phyloP scores from a whole-genome alignment of 2,888 invertebrate genomes.

The Drosophila robusta region DNA sequence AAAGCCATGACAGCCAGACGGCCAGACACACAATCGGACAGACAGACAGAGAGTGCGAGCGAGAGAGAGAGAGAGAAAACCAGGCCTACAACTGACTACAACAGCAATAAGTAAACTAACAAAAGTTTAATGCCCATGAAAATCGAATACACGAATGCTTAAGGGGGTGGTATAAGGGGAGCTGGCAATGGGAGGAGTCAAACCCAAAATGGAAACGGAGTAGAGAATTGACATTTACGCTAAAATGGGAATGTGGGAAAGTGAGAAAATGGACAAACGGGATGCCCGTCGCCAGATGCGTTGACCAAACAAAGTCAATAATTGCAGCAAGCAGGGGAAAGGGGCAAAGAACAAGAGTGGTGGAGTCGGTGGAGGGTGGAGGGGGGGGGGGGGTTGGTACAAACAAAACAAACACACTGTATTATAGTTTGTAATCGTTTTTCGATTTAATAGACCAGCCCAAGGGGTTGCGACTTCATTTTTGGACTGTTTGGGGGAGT shows the following conservation, averaged over 20 bases:
- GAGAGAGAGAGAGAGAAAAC: conserved; percentile 7
- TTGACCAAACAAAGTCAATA: conserved; percentile 63
- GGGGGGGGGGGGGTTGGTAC: not conserved
- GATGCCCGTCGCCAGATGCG: conserved; percentile 41
- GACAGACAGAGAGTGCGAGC: not conserved
- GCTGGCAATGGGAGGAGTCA: not conserved
- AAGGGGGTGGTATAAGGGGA: not conserved
- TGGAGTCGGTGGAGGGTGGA: no score
- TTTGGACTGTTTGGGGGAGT: conserved; percentile 5
- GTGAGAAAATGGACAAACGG: conserved; percentile 25
- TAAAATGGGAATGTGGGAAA: conserved; percentile 37
- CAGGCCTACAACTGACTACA: conserved; percentile 26
- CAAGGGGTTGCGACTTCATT: conserved; percentile 42
- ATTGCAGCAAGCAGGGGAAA: conserved; percentile 38
- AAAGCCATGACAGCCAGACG: conserved; percentile 52
- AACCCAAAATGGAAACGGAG: conserved; percentile 20
- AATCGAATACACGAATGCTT: conserved; percentile 24
- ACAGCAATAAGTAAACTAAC: conserved; percentile 44
- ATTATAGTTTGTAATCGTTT: conserved; percentile 81
- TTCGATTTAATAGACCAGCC: conserved; percentile 74
- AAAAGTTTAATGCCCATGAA: conserved; percentile 60
- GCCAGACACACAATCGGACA: conserved; percentile 7
- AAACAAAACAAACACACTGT: conserved; percentile 55
- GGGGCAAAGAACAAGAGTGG: no score
- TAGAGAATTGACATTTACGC: conserved; percentile 72